Percentiles rank a stretch among this genome's conserved stretches.
These are phyloP conservation scores for Teleogryllus oceanicus DNA, from an alignment of 2,888 invertebrate species.

Conservation along the genomic window DNA sequence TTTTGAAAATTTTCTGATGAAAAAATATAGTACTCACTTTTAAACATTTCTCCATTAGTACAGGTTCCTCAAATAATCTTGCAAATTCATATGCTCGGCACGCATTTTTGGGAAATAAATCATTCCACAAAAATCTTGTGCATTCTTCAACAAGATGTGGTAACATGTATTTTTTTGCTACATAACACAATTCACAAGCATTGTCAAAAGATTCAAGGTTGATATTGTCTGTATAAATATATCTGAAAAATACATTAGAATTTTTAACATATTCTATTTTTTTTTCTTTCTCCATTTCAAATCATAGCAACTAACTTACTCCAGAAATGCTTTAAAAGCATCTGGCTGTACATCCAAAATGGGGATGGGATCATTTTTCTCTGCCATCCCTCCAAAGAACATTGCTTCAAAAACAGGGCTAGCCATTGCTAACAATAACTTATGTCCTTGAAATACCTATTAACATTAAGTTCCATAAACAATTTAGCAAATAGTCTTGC, in stretches of 20 bases:
- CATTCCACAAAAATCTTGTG: slow-evolving; percentile 79
- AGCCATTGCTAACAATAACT: slow-evolving; percentile 77
- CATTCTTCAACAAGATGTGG: slow-evolving; percentile 80
- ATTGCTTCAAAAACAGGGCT: slow-evolving; percentile 86
- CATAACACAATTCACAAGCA: slow-evolving; percentile 82
- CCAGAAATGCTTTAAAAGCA: slow-evolving; percentile 75
- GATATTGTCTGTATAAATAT: slow-evolving; percentile 79
- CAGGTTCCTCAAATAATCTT: slow-evolving; percentile 76
- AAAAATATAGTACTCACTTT: slow-evolving; percentile 51
- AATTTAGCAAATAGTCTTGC: not conserved
- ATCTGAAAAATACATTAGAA: slow-evolving; percentile 49
- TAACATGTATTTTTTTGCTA: slow-evolving; percentile 83
- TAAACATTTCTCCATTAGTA: slow-evolving; percentile 75
- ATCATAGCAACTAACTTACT: slow-evolving; percentile 52
- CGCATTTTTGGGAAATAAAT: slow-evolving; percentile 73
- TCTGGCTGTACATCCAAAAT: slow-evolving; percentile 83
- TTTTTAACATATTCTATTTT: slow-evolving; percentile 9
- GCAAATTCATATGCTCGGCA: slow-evolving; percentile 85
- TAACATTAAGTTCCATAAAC: not conserved
- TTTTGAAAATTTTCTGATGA: too few relatives aligned
- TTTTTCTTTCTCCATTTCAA: not conserved
- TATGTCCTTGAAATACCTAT: slow-evolving; percentile 65
- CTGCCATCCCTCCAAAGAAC: slow-evolving; percentile 81
- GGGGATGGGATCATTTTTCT: slow-evolving; percentile 69
- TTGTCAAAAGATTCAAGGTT: slow-evolving; percentile 78